These are phyloP conservation scores for Acleris emargana DNA, from an alignment of 2,888 invertebrate species.

Conservation along the genomic window DNA sequence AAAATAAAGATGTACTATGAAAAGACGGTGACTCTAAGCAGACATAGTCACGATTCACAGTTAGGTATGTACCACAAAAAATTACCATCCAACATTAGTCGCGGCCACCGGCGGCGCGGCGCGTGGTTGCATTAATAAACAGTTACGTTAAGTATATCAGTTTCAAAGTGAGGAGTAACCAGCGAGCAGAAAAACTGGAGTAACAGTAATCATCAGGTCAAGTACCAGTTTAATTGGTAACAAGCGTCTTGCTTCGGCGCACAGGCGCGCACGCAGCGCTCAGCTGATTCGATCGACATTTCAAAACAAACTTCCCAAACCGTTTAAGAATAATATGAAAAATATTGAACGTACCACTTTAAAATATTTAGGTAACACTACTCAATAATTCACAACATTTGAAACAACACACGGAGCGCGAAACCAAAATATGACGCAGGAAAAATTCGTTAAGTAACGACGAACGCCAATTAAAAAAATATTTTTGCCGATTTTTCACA, in stretches of 20 bases:
- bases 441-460: slow-evolving; percentile 41
- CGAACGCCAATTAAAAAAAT: slow-evolving; percentile 31
- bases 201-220: slow-evolving; percentile 44
- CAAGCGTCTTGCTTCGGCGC: slow-evolving; percentile 59
- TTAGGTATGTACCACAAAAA: slow-evolving; percentile 30
- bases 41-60: slow-evolving; percentile 5
- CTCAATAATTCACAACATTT: too few relatives aligned
- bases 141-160: slow-evolving; percentile 23
- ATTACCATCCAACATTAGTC: background rate
- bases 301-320: slow-evolving; percentile 45
- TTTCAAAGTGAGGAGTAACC: slow-evolving; percentile 18
- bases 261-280: slow-evolving; percentile 58
- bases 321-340: slow-evolving; percentile 29
- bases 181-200: slow-evolving; percentile 7
- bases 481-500: slow-evolving; percentile 49
- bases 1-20: background rate
- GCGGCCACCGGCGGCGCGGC: background rate
- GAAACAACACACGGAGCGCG: background rate
- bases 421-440: background rate
- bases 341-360: background rate
- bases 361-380: too few relatives aligned
- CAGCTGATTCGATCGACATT: slow-evolving; percentile 54
- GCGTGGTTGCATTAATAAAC: slow-evolving; percentile 8
- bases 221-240: slow-evolving; percentile 44
- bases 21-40: background rate